These are phyloP conservation scores for Polypterus senegalus DNA, from an alignment of 2,113 vertebrate genomes.

Conservation along the genomic window DNA sequence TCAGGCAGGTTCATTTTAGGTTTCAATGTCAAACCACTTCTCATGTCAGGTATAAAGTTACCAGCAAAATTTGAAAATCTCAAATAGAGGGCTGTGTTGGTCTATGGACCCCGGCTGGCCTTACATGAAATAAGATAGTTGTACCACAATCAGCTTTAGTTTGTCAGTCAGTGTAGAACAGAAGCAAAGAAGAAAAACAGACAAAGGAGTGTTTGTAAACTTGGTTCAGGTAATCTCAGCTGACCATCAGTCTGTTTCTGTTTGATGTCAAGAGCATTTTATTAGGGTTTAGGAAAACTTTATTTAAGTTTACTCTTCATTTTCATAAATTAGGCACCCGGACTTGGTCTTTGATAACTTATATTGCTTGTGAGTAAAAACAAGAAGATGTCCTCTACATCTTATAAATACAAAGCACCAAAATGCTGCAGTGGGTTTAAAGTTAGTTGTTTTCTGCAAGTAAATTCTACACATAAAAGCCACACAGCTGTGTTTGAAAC, in stretches of 20 bases:
- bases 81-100: slow-evolving; percentile 4
- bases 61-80: background rate
- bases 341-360: too few species aligned
- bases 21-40: background rate
- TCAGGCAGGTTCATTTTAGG: too few species aligned
- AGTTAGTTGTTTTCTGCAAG: slow-evolving; percentile 12
- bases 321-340: too few species aligned
- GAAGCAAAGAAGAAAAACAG: slow-evolving; percentile 13
- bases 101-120: slow-evolving; percentile 12
- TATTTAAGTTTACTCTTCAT: too few species aligned
- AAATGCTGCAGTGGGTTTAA: slow-evolving; percentile 39
- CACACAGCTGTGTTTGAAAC: slow-evolving; percentile 17
- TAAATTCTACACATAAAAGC: slow-evolving; percentile 27
- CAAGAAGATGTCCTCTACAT: too few species aligned
- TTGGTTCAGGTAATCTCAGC: slow-evolving; percentile 40
- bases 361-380: too few species aligned
- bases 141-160: slow-evolving; percentile 8
- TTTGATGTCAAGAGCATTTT: too few species aligned
- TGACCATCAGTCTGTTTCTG: too few species aligned
- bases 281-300: too few species aligned
- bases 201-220: slow-evolving; percentile 34
- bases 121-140: slow-evolving; percentile 15
- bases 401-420: too few species aligned
- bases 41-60: slow-evolving; percentile 3
- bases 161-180: slow-evolving; percentile 6